Conservation (phyloP, 2,797 vertebrate species). For the Pyrocephalus nanus region DNA sequence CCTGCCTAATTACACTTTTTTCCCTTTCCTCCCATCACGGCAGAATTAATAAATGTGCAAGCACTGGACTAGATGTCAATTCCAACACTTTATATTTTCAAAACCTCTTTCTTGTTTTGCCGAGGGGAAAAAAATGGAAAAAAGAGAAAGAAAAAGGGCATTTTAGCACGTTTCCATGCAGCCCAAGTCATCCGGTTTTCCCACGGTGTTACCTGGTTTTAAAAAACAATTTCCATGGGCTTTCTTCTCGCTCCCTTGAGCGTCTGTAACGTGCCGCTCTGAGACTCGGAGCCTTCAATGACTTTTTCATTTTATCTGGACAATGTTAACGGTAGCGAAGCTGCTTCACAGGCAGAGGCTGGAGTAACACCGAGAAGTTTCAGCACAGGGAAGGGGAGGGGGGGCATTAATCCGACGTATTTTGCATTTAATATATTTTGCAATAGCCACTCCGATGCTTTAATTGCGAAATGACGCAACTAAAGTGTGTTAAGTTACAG, state of each 20-base stretch:
- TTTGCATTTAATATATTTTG: slow-evolving; percentile 24
- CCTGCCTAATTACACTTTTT: slow-evolving; percentile 52
- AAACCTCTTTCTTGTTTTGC: background rate
- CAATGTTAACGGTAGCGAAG: background rate
- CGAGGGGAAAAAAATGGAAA: background rate
- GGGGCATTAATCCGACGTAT: background rate
- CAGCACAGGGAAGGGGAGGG: background rate
- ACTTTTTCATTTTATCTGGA: background rate
- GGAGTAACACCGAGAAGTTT: background rate
- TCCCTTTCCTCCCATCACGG: slow-evolving; percentile 8
- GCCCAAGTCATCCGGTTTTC: slow-evolving; percentile 50
- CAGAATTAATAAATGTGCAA: slow-evolving; percentile 32
- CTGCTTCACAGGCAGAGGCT: background rate
- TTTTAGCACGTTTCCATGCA: slow-evolving; percentile 28
- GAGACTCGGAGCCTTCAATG: background rate
- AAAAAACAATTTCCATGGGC: slow-evolving; percentile 14
- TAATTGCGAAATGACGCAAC: slow-evolving; percentile 21
- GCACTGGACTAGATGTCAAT: background rate
- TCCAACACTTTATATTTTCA: slow-evolving; percentile 40
- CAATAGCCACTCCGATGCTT: background rate
- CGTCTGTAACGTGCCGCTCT: background rate
- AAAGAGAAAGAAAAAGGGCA: background rate
- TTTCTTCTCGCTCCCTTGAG: background rate
- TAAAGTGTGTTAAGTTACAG: slow-evolving; percentile 7
- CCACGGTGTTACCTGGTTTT: slow-evolving; percentile 50